A percentile compares a stretch with the other conserved stretches of the same genome.
These are phyloP conservation scores for Cyprinus carpio DNA, from an alignment of 2,113 vertebrate genomes.

Conservation along the genomic window DNA sequence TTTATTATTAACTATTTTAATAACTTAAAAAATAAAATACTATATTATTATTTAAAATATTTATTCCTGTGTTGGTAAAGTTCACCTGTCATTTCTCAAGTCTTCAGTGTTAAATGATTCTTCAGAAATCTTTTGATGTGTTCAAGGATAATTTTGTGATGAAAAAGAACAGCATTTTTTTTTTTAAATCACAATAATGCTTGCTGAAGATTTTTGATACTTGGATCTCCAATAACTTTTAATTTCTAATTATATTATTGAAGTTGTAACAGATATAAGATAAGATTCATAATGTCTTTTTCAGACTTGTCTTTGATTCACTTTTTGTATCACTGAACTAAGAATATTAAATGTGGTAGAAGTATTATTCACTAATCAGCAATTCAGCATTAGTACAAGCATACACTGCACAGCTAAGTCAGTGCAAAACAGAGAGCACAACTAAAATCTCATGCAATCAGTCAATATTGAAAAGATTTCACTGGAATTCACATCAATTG, in stretches of 20 bases:
- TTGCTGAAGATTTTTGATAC: neutral
- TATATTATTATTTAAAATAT: no score
- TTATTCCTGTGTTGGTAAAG: neutral
- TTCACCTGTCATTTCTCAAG: neutral
- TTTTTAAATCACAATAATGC: neutral
- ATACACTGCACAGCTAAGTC: neutral
- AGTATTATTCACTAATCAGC: neutral
- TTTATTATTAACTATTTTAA: neutral
- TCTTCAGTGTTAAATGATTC: neutral
- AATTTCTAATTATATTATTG: neutral
- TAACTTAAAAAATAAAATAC: constrained; percentile 63
- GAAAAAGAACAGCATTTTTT: no score
- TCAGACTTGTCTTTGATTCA: neutral
- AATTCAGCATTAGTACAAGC: neutral
- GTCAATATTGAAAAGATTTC: constrained; percentile 9
- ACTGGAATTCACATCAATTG: constrained; percentile 13
- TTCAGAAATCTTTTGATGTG: neutral
- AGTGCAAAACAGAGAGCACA: neutral
- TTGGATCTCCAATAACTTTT: neutral
- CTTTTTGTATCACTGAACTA: neutral
- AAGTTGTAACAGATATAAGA: neutral
- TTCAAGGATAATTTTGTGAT: neutral
- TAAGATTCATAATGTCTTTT: neutral
- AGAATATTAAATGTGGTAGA: neutral
- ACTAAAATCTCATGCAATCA: neutral